Conservation (phyloP, 2,888 invertebrate species). For the Dyspetes luteomarginatus region DNA sequence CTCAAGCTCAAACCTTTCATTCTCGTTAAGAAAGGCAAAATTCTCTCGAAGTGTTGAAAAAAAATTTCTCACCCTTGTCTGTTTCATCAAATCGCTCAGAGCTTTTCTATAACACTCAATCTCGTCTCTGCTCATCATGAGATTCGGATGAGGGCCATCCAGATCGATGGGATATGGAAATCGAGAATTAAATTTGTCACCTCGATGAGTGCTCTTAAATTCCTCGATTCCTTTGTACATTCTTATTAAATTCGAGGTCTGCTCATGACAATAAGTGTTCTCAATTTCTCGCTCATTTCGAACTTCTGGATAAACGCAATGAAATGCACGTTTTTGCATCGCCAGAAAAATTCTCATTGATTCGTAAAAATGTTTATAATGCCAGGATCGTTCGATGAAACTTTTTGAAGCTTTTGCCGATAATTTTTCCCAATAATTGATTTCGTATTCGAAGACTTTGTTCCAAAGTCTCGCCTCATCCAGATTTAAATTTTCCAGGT, state of each 20-base stretch:
- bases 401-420: conserved; percentile 36
- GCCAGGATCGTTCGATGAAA: conserved; percentile 50
- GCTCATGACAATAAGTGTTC: conserved; percentile 72
- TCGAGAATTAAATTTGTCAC: conserved; percentile 65
- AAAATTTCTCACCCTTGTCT: conserved; percentile 54
- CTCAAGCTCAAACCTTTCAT: conserved; percentile 57
- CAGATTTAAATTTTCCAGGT: conserved; percentile 58
- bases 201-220: conserved; percentile 73
- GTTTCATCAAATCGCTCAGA: conserved; percentile 70
- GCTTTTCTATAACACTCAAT: conserved; percentile 72
- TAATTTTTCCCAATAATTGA: conserved; percentile 69
- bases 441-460: conserved; percentile 73
- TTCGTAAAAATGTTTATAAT: conserved; percentile 69
- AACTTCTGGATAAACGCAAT: conserved; percentile 77
- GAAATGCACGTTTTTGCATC: conserved; percentile 76
- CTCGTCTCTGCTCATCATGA: conserved; percentile 73
- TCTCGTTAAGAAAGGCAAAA: conserved; percentile 59
- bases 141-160: conserved; percentile 71
- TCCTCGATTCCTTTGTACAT: conserved; percentile 76
- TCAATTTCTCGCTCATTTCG: conserved; percentile 75
- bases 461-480: conserved; percentile 75
- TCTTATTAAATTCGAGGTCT: conserved; percentile 69
- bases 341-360: conserved; percentile 71
- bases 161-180: conserved; percentile 75
- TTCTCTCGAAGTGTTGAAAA: conserved; percentile 63